These are phyloP conservation scores for Ophiodon elongatus DNA, from an alignment of 2,113 vertebrate species.

Conservation along the genomic window DNA sequence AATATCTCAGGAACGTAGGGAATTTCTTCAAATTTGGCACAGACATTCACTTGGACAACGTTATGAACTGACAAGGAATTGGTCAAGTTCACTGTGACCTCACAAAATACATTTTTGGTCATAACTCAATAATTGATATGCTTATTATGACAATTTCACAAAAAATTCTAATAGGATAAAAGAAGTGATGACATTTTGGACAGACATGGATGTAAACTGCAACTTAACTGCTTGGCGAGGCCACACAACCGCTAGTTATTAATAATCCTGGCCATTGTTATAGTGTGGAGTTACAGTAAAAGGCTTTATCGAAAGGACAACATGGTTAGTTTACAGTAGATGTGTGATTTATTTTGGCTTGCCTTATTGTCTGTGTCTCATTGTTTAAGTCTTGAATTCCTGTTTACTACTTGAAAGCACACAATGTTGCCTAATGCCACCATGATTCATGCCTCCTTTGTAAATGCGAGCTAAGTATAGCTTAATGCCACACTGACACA, in stretches of 20 bases:
- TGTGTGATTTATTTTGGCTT: constrained; percentile 5
- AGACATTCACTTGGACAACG: not conserved
- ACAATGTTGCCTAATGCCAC: constrained; percentile 1
- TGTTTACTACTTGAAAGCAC: constrained; percentile 17
- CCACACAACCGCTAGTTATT: not conserved
- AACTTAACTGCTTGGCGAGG: not conserved
- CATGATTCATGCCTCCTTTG: constrained; percentile 52
- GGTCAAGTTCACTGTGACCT: not conserved
- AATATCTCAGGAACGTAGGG: not conserved
- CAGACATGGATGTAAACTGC: not conserved
- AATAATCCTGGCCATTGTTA: not conserved
- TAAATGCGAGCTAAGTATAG: constrained; percentile 50
- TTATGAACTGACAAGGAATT: not conserved
- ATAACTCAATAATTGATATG: not conserved
- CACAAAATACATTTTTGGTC: not conserved
- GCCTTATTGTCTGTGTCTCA: constrained; percentile 9
- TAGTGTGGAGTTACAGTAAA: not conserved
- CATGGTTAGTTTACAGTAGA: not conserved
- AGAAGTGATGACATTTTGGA: not conserved
- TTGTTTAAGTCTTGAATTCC: constrained; percentile 18
- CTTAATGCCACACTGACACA: constrained; percentile 44
- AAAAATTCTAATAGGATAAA: not conserved
- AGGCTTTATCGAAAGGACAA: not conserved
- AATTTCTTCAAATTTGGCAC: not conserved
- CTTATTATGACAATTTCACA: not conserved